Evolutionary conservation across 2,888 invertebrate species (phyloP), one percentile per base, ranked within the genome.

Genomic region (Orthosia gothica): DNA sequence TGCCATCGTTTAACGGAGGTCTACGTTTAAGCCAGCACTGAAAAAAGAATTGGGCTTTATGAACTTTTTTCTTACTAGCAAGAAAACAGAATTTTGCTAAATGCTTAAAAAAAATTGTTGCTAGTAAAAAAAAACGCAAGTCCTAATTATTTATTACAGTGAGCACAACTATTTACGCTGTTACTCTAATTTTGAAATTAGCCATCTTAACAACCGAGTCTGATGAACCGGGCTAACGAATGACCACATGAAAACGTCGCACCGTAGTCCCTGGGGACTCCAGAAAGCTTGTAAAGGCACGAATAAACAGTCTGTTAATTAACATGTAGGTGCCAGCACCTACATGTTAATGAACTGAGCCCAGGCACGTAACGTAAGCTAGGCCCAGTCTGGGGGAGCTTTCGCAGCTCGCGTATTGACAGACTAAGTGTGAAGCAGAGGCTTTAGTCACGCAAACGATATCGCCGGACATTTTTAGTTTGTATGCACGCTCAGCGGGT

Each of bases 271-370:
- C 16, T 18, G 40, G 18, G 12, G 23, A n/a, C 11, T 40, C 40
- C 16, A 40, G 26, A 2, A 49, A 23, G 40, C 23, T 20, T 5
- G 49, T 40, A 52, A 52, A 70, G 23, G 12, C 40, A n/a, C n/a
- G n/a, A 66, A 66, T 45, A 52, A 40, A 65, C 66, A 23, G 23
- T 23, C 12, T 40, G 57, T 70, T 23, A 32, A 70, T 47, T 26
- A 54, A 55, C 18, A 55, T 5, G 52, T 57, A 20, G 13, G 16
- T n/a, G 5, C 20, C 26, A n/a, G n/a, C n/a, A n/a, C n/a, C n/a
- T n/a, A n/a, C n/a, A n/a, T n/a, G n/a, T n/a, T n/a, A n/a, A n/a
- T n/a, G n/a, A n/a, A n/a, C n/a, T n/a, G n/a, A n/a, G n/a, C n/a
- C n/a, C n/a, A 7, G 23, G 16, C 18, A 26, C 16, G 15, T 26